phyloP scores from a whole-genome alignment of 2,797 vertebrate genomes.

The Spinus olivaceus region DNA sequence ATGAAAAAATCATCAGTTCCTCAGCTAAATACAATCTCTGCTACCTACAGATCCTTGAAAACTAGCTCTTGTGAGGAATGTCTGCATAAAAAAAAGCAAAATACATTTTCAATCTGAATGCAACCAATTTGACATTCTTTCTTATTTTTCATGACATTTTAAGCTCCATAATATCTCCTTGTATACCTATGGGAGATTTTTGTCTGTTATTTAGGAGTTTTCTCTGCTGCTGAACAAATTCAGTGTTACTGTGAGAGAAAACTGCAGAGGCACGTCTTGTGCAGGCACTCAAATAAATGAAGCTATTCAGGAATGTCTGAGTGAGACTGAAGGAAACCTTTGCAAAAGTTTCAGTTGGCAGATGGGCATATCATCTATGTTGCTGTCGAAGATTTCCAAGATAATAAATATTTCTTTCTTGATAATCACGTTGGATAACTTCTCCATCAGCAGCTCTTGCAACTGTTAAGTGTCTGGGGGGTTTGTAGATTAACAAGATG shows the following conservation, averaged over 20 bases:
- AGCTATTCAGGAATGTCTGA: background rate
- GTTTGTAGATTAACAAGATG: conserved; percentile 29
- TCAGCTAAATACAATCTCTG: background rate
- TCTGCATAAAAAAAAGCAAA: background rate
- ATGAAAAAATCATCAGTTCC: background rate
- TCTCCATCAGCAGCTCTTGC: conserved; percentile 17
- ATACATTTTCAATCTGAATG: background rate
- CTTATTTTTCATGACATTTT: background rate
- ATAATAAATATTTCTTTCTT: conserved; percentile 19
- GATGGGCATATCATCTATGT: background rate
- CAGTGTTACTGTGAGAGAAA: background rate
- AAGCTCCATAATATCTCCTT: background rate
- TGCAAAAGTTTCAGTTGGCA: background rate
- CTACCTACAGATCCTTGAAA: background rate
- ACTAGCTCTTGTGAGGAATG: background rate
- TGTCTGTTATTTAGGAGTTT: background rate
- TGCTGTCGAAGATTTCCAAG: background rate
- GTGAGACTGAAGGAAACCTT: background rate
- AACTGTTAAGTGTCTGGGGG: background rate
- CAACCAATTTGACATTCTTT: background rate
- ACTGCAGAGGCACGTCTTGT: background rate
- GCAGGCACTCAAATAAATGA: background rate
- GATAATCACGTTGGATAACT: conserved; percentile 22
- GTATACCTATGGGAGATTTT: background rate
- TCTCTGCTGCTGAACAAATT: background rate